A percentile compares a stretch with the other conserved stretches of the same genome.
phyloP scores from a whole-genome alignment of 2,888 invertebrate genomes.

The Dermolepida albohirtum region DNA sequence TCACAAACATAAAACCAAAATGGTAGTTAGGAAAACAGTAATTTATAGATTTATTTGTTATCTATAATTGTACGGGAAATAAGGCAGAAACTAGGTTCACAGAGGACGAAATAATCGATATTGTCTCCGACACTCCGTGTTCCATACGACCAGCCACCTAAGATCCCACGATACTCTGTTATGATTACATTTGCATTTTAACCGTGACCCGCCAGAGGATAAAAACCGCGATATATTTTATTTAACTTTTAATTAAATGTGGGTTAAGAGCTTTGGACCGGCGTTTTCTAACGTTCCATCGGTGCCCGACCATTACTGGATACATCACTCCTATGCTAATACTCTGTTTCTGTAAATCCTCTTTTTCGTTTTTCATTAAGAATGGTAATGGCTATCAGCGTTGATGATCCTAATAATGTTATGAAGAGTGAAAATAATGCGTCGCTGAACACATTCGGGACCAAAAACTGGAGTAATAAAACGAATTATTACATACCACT shows the following conservation, averaged over 20 bases:
- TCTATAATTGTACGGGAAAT: too few species aligned
- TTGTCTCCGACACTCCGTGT: too few species aligned
- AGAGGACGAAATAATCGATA: too few species aligned
- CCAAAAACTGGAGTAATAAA: too few species aligned
- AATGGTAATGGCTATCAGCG: slow-evolving; percentile 6
- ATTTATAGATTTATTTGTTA: too few species aligned
- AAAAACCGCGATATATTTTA: slow-evolving; percentile 57
- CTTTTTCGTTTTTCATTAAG: slow-evolving; percentile 29
- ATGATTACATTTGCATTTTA: slow-evolving; percentile 58
- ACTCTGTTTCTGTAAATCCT: slow-evolving; percentile 14
- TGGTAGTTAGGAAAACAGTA: too few species aligned
- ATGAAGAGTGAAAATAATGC: slow-evolving; percentile 8
- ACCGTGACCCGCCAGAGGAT: slow-evolving; percentile 50
- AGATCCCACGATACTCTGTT: slow-evolving; percentile 47
- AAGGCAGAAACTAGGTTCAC: too few species aligned
- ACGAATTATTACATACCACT: too few species aligned
- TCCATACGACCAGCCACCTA: not conserved
- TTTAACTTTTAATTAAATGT: slow-evolving; percentile 56
- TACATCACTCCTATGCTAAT: slow-evolving; percentile 18
- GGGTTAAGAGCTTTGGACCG: slow-evolving; percentile 48
- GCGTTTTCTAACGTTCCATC: slow-evolving; percentile 14
- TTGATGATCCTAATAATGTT: slow-evolving; percentile 10
- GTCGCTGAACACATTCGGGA: not conserved
- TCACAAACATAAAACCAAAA: too few species aligned
- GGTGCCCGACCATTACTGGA: slow-evolving; percentile 3